phyloP scores from a whole-genome alignment of 2,113 vertebrate species.

The Agapornis roseicollis region DNA sequence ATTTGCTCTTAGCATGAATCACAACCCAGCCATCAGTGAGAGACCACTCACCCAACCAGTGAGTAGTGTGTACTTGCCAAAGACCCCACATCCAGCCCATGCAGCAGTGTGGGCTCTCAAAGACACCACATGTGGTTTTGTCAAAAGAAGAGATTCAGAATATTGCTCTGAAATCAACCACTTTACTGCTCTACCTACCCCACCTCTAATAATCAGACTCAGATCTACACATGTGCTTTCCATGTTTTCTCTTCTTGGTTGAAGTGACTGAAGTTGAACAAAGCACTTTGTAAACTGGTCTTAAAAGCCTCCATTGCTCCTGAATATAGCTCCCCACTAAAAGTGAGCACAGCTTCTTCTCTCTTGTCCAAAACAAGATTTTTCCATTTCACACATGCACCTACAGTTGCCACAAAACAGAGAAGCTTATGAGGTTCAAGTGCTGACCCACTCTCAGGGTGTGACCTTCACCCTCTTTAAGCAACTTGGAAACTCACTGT shows the following conservation, averaged over 20 bases:
- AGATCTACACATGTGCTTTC: too few relatives aligned
- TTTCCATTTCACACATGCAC: neutral
- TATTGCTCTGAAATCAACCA: neutral
- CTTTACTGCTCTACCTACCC: too few relatives aligned
- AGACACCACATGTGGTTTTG: neutral
- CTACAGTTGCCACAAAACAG: fast-evolving
- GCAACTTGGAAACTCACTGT: neutral
- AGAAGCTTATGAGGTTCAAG: neutral
- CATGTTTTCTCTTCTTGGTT: too few relatives aligned
- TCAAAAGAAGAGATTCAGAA: neutral
- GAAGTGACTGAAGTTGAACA: too few relatives aligned
- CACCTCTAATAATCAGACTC: neutral
- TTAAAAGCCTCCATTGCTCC: neutral
- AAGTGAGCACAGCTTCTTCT: fast-evolving
- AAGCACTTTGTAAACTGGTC: neutral
- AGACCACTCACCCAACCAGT: fast-evolving
- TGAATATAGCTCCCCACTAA: too few relatives aligned
- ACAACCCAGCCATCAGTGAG: fast-evolving
- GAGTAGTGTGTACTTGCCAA: fast-evolving
- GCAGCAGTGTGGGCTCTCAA: neutral
- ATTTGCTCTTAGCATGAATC: neutral
- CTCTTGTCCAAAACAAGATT: neutral
- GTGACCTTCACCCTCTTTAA: neutral
- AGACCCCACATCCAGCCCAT: neutral
- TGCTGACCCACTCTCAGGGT: neutral